These are phyloP conservation scores for Pristis pectinata DNA, from an alignment of 2,797 vertebrate genomes.

Conservation along the genomic window DNA sequence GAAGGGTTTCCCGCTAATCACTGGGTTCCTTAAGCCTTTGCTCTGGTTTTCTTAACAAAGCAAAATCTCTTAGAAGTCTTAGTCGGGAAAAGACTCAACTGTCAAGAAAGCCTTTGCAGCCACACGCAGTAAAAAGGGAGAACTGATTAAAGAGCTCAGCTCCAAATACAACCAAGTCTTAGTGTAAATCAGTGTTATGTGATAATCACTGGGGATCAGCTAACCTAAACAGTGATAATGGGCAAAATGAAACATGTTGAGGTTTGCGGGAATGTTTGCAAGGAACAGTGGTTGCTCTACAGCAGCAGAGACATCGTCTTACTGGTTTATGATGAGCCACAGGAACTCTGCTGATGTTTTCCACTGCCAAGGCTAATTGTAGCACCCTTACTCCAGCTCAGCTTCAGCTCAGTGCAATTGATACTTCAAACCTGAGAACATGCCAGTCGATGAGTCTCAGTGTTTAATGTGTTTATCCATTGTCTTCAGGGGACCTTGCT, in stretches of 20 bases:
- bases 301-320: not conserved
- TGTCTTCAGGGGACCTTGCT: not conserved
- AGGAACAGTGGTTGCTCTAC: not conserved
- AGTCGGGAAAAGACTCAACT: not conserved
- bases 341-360: not conserved
- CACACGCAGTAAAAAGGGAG: not conserved
- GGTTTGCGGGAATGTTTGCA: not conserved
- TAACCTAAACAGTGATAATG: conserved; percentile 5
- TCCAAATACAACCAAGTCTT: not conserved
- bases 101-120: not conserved
- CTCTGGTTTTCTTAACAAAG: not conserved
- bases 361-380: not conserved
- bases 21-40: not conserved
- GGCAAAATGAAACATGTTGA: not conserved
- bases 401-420: not conserved
- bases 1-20: not conserved
- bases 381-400: not conserved
- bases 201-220: conserved; percentile 15
- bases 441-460: not conserved
- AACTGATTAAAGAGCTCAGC: not conserved
- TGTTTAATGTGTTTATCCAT: not conserved
- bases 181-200: not conserved
- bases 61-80: not conserved
- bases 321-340: not conserved
- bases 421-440: not conserved